Percentiles rank a stretch among this genome's conserved stretches.
These are phyloP conservation scores for Ptilorrhoa leucosticta DNA, from an alignment of 2,113 vertebrate genomes.

Conservation along the genomic window DNA sequence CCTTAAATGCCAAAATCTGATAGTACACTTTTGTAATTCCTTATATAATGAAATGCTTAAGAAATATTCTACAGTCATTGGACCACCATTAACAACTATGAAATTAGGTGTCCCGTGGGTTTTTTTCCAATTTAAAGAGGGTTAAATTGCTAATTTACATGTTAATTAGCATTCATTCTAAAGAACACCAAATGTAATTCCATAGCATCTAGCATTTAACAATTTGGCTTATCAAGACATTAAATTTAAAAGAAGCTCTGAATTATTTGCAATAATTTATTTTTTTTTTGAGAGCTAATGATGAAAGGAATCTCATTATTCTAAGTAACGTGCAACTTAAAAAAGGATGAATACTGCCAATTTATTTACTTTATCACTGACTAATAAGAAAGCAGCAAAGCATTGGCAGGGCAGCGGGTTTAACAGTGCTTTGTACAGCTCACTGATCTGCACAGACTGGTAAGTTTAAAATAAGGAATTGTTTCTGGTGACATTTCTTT, in stretches of 20 bases:
- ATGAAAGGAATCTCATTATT: constrained; percentile 55
- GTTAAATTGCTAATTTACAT: constrained; percentile 70
- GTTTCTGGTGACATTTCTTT: constrained; percentile 67
- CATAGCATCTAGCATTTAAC: constrained; percentile 53
- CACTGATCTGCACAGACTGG: background rate
- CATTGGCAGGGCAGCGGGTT: background rate
- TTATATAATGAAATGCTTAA: constrained; percentile 58
- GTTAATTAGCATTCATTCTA: constrained; percentile 60
- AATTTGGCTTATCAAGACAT: constrained; percentile 47
- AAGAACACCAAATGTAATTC: constrained; percentile 55
- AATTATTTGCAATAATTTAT: constrained; percentile 20
- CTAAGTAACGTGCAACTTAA: constrained; percentile 17
- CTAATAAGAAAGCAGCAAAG: constrained; percentile 2
- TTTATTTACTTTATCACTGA: constrained; percentile 42
- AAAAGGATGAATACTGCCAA: constrained; percentile 19
- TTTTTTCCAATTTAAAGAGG: constrained; percentile 48
- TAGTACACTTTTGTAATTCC: constrained; percentile 29
- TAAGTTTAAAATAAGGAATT: constrained; percentile 45
- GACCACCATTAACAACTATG: constrained; percentile 49
- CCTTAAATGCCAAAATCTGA: constrained; percentile 51
- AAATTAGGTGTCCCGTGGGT: constrained; percentile 59
- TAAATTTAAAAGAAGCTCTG: constrained; percentile 42
- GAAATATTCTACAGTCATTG: constrained; percentile 43
- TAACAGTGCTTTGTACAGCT: constrained; percentile 7
- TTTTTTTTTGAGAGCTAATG: constrained; percentile 9